Percentiles rank a stretch among this genome's conserved stretches.
These are phyloP conservation scores for Busseola fusca DNA, from an alignment of 2,888 invertebrate genomes.

Conservation along the genomic window DNA sequence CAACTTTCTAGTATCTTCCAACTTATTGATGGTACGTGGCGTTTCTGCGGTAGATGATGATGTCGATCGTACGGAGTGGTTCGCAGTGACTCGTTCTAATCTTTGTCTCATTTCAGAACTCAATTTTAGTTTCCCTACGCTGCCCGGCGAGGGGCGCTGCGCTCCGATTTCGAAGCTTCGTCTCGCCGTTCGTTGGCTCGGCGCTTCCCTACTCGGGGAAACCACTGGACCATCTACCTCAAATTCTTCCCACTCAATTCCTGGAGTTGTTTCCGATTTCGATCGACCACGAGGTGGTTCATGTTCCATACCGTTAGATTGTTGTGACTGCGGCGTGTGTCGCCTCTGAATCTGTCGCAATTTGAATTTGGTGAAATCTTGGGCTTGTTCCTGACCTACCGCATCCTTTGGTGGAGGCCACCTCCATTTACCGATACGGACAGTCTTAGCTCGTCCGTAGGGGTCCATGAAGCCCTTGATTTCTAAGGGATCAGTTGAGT, in stretches of 20 bases:
- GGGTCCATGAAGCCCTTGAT: conserved; percentile 95
- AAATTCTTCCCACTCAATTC: conserved; percentile 95
- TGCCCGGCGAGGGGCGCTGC: conserved; percentile 94
- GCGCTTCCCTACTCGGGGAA: conserved; percentile 81
- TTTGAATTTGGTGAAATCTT: conserved; percentile 96
- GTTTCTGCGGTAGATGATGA: conserved; percentile 92
- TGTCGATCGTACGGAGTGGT: conserved; percentile 94
- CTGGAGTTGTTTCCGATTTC: conserved; percentile 85
- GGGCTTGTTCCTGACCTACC: conserved; percentile 91
- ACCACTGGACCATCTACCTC: conserved; percentile 90
- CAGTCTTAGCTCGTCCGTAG: conserved; percentile 97
- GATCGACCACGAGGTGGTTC: conserved; percentile 82
- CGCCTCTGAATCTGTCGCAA: conserved; percentile 94
- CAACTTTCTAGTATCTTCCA: conserved; percentile 95
- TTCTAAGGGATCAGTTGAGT: conserved; percentile 94
- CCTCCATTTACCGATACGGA: conserved; percentile 97
- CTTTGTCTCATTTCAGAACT: conserved; percentile 97
- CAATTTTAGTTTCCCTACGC: conserved; percentile 96
- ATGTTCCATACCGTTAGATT: conserved; percentile 81
- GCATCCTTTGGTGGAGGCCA: conserved; percentile 97
- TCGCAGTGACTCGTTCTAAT: conserved; percentile 96
- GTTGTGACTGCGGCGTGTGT: conserved; percentile 92
- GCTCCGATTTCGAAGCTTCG: conserved; percentile 95
- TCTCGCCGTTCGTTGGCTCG: conserved; percentile 82
- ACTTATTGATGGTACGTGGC: conserved; percentile 92